A percentile compares a stretch with the other conserved stretches of the same genome.
These are phyloP conservation scores for Gorsachius goisagi DNA, from an alignment of 2,113 vertebrate species.

Conservation along the genomic window DNA sequence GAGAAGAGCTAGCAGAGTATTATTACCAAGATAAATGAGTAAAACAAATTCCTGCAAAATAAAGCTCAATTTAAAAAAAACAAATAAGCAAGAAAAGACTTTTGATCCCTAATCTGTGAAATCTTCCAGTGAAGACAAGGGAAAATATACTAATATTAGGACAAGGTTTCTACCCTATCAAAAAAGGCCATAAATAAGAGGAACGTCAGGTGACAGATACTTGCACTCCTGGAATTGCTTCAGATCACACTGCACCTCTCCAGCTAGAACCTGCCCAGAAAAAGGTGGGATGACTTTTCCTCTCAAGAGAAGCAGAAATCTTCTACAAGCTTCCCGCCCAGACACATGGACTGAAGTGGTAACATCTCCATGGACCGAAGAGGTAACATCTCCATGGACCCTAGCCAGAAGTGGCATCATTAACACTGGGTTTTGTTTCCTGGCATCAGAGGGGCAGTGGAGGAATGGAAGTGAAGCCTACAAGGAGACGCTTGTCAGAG, in stretches of 20 bases:
- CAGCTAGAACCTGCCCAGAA: neutral
- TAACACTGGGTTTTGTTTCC: neutral
- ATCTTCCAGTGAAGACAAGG: neutral
- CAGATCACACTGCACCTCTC: neutral
- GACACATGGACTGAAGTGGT: neutral
- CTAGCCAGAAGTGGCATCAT: neutral
- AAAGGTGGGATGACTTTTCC: neutral
- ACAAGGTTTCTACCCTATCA: neutral
- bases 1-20: neutral
- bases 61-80: neutral
- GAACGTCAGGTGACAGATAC: neutral
- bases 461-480: neutral
- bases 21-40: neutral
- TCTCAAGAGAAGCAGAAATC: neutral
- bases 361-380: neutral
- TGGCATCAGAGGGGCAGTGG: neutral
- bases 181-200: neutral
- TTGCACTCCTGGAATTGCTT: neutral
- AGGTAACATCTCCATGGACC: neutral
- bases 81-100: neutral
- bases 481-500: accelerated
- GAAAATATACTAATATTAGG: neutral
- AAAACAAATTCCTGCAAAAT: neutral
- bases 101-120: neutral
- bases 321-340: neutral